Evolutionary conservation across 2,113 vertebrate species (phyloP), one percentile per base, ranked within the genome.

Genomic region (Pseudorasbora parva): DNA sequence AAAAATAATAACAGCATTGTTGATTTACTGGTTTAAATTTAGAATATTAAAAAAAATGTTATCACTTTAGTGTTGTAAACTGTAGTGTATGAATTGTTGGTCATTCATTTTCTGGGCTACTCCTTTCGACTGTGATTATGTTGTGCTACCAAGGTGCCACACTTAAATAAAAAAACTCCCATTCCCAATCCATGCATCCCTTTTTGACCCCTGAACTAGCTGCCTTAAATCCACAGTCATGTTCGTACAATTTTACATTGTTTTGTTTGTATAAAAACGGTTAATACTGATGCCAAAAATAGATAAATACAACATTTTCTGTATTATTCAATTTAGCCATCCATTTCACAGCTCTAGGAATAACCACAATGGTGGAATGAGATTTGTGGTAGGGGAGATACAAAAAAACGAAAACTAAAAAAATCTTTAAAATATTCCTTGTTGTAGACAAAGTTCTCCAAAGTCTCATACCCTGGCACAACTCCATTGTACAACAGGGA

Each of bases 51-150:
- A 60, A 10, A 8, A 64, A 41, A 71, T 37, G 3, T 64, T 51
- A 95, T 92, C 91, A 94, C 93, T 94, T 82, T 97, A 97, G 96
- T 97, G 95, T 98, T 96, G 95, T 95, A 96, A 96, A 96, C 93
- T 89, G 91, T 92, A 91, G 92, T 92, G 93, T 93, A 95, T 92
- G 14, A 23, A 8, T 47, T 54, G 92, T 93, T 90, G 93, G 94
- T 95, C 93, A 92, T 94, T 95, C 47, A 91, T 89, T 93, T 87
- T 95, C 75, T 79, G 90, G 89, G 93, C 92, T 94, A 94, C 79
- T 88, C 93, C 19, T 54, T 95, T 95, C 94, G 92, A 92, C 92
- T 93, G 94, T 90, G 93, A 95, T 95, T 93, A 88, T 87, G 91
- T 92, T 92, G 92, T 90, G 88, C 91, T 91, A 93, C 92, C 75